A percentile compares a stretch with the other conserved stretches of the same genome.
Evolutionary conservation across 2,888 invertebrate genomes (phyloP).

Genomic region (Spilarctia lutea): DNA sequence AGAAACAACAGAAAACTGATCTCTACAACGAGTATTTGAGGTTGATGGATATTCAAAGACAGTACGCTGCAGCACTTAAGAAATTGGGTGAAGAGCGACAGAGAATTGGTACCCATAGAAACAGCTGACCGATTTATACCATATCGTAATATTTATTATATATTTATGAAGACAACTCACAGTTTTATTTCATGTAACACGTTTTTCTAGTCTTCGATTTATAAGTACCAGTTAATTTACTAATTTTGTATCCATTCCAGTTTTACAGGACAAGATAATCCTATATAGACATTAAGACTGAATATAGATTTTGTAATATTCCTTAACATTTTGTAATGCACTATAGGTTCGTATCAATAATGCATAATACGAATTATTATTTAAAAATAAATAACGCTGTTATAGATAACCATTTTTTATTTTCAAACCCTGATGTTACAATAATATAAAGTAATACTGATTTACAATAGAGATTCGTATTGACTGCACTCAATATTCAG

Average conservation of each 20-base stretch:
- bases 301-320: conserved; percentile 63
- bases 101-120: conserved; percentile 56
- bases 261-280: conserved; percentile 32
- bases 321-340: conserved; percentile 38
- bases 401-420: conserved; percentile 39
- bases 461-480: conserved; percentile 15
- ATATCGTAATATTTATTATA: conserved; percentile 16
- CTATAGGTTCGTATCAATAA: conserved; percentile 32
- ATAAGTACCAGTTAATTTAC: conserved; percentile 48
- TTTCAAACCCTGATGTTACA: conserved; percentile 29
- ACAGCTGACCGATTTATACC: conserved; percentile 43
- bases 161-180: conserved; percentile 25
- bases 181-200: conserved; percentile 38
- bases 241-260: conserved; percentile 59
- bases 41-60: conserved; percentile 79
- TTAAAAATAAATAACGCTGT: conserved; percentile 37
- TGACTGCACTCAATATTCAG: neutral
- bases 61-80: conserved; percentile 80
- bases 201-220: conserved; percentile 45
- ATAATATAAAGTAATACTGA: conserved; percentile 8
- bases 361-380: conserved; percentile 35
- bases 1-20: conserved; percentile 72
- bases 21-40: conserved; percentile 75
- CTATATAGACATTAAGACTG: conserved; percentile 69
- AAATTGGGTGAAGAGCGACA: conserved; percentile 75